phyloP scores from a whole-genome alignment of 2,888 invertebrate species.

The Troilus luridus region DNA sequence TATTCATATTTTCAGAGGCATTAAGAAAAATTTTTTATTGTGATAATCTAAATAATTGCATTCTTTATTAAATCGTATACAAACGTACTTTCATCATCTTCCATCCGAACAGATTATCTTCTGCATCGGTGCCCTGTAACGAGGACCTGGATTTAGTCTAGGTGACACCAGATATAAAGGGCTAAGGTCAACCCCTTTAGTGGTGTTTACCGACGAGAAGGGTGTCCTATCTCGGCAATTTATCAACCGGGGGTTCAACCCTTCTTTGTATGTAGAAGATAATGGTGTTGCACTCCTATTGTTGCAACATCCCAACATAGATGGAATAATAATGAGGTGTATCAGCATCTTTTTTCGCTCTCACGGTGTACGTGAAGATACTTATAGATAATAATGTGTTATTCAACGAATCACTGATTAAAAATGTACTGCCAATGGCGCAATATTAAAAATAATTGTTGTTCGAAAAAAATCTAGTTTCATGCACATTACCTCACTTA shows the following conservation, averaged over 20 bases:
- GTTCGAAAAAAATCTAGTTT: too few species aligned
- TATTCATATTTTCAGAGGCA: too few species aligned
- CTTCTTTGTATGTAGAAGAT: constrained; percentile 30
- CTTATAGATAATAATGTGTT: neutral
- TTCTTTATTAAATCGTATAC: too few species aligned
- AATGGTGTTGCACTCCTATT: constrained; percentile 33
- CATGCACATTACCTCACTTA: too few species aligned
- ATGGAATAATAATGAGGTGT: constrained; percentile 38
- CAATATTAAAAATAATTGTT: too few species aligned
- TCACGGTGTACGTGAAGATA: neutral
- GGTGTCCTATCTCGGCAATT: constrained; percentile 45
- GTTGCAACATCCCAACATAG: constrained; percentile 23
- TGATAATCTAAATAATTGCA: too few species aligned
- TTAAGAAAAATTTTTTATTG: too few species aligned
- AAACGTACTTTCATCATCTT: too few species aligned
- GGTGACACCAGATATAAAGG: constrained; percentile 19
- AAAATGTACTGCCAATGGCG: too few species aligned
- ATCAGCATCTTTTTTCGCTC: constrained; percentile 9
- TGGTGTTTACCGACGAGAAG: constrained; percentile 36
- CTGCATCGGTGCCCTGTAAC: neutral
- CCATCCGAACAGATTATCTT: neutral
- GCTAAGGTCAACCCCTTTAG: constrained; percentile 18
- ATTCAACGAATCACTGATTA: neutral
- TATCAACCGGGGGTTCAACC: constrained; percentile 34
- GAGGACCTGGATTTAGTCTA: neutral